Evolutionary conservation across 2,797 vertebrate species (phyloP).

Genomic region (Eidolon dupreanum): DNA sequence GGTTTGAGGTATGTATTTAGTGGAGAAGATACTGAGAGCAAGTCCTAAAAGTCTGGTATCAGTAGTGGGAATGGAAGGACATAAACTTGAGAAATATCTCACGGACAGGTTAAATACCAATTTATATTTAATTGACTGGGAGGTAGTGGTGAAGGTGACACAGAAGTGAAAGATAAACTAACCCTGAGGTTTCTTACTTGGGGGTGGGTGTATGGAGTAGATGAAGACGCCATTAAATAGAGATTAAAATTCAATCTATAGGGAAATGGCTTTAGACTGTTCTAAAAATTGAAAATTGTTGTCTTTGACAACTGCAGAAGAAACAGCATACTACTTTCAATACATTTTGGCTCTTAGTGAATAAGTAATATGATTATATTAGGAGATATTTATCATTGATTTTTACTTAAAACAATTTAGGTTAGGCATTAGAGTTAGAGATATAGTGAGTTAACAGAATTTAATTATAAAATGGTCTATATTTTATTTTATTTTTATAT

Average conservation of each 20-base stretch:
- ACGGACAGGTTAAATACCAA: not conserved
- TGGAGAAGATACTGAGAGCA: not conserved
- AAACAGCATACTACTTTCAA: not conserved
- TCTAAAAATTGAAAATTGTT: slow-evolving; percentile 39
- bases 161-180: not conserved
- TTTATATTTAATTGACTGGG: not conserved
- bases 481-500: not conserved
- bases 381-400: not conserved
- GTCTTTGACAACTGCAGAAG: not conserved
- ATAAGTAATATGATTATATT: not conserved
- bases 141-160: not conserved
- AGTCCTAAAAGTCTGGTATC: not conserved
- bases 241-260: slow-evolving; percentile 16
- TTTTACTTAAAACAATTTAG: slow-evolving; percentile 21
- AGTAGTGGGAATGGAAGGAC: not conserved
- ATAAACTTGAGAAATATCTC: not conserved
- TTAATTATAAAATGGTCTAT: not conserved
- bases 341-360: not conserved
- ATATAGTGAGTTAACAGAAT: not conserved
- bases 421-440: not conserved
- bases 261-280: not conserved
- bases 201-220: not conserved
- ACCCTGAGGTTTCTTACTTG: not conserved
- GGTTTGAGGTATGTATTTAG: not conserved
- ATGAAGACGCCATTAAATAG: not conserved